These are phyloP conservation scores for Sebastes jordani DNA, from an alignment of 2,797 vertebrate genomes.

Conservation along the genomic window DNA sequence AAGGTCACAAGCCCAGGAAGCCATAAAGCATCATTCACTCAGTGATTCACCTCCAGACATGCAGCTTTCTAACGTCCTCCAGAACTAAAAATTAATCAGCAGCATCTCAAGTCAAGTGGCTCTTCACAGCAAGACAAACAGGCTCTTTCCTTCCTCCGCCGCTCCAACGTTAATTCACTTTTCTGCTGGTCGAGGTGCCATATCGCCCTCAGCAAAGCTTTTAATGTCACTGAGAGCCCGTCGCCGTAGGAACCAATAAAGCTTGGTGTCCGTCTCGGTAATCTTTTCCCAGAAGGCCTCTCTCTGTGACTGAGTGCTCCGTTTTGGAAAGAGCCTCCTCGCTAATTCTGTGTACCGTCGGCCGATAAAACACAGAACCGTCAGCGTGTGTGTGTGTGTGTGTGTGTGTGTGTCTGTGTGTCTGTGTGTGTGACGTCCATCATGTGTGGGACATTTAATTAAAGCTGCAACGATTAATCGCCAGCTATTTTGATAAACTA, in stretches of 20 bases:
- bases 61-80: neutral
- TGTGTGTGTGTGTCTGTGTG: neutral
- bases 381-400: neutral
- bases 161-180: neutral
- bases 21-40: neutral
- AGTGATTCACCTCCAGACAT: neutral
- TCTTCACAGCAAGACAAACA: constrained; percentile 7
- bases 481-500: too few relatives aligned
- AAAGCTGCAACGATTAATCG: too few relatives aligned
- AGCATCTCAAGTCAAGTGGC: constrained; percentile 9
- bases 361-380: constrained; percentile 11
- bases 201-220: constrained; percentile 7
- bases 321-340: constrained; percentile 10
- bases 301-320: neutral
- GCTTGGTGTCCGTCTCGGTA: neutral
- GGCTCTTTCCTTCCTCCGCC: neutral
- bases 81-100: neutral
- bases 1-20: neutral
- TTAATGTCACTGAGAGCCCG: constrained; percentile 29
- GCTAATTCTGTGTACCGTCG: constrained; percentile 9
- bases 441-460: too few relatives aligned
- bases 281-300: constrained; percentile 25
- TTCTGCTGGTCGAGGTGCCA: neutral
- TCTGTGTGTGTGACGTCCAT: neutral
- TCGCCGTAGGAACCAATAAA: constrained; percentile 24